phyloP scores from a whole-genome alignment of 1,140 invertebrate species.

The Melipona quadrifasciata region DNA sequence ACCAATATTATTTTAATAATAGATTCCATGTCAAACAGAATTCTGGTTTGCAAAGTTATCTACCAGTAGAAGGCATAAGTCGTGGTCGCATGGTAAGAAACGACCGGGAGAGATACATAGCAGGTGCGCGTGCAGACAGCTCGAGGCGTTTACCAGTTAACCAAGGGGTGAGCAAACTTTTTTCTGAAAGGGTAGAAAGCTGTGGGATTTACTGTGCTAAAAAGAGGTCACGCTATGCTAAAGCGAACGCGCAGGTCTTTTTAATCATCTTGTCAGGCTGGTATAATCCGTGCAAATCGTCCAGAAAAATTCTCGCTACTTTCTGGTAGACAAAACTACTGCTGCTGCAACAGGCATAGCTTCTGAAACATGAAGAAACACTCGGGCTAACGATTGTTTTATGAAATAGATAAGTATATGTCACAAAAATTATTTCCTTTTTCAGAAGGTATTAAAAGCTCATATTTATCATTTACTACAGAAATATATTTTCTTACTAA shows the following conservation, averaged over 20 bases:
- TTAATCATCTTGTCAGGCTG: constrained; percentile 48
- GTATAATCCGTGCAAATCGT: constrained; percentile 45
- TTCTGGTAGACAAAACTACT: background rate
- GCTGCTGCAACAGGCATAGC: constrained; percentile 31
- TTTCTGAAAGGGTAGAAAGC: constrained; percentile 46
- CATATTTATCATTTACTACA: background rate
- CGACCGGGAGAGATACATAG: constrained; percentile 29
- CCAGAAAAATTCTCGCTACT: constrained; percentile 22
- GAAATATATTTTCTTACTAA: background rate
- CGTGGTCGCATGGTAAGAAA: constrained; percentile 43
- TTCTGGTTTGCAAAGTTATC: background rate
- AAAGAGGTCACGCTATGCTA: constrained; percentile 45
- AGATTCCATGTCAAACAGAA: background rate
- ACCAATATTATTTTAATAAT: background rate
- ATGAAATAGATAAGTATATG: background rate
- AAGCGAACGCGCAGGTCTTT: constrained; percentile 35
- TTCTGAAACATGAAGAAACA: background rate
- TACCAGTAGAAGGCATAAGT: constrained; percentile 26
- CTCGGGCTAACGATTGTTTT: background rate
- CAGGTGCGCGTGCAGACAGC: constrained; percentile 53
- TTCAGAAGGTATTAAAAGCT: background rate
- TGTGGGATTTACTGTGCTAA: constrained; percentile 45
- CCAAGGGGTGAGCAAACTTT: constrained; percentile 45
- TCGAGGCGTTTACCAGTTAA: constrained; percentile 54
- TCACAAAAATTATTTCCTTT: background rate